A percentile compares a stretch with the other conserved stretches of the same genome.
These are phyloP conservation scores for Phasia obesa DNA, from an alignment of 2,888 invertebrate species.

Conservation along the genomic window DNA sequence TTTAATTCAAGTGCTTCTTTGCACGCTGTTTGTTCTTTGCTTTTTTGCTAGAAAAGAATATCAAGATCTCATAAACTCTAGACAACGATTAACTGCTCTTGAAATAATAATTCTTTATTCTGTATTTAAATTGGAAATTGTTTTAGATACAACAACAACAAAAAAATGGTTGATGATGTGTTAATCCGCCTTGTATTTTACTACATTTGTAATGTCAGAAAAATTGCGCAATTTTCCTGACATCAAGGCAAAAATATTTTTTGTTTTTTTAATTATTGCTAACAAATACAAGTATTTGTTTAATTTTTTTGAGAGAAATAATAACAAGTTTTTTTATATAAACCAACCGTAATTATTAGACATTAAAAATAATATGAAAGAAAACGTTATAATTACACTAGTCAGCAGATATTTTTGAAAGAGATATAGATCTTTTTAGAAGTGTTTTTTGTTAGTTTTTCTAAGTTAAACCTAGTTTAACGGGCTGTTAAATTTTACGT, in stretches of 20 bases:
- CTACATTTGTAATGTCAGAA: slow-evolving; percentile 5
- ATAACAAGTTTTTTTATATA: background rate
- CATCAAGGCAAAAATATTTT: slow-evolving; percentile 24
- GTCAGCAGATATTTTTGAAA: slow-evolving; percentile 1
- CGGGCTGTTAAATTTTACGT: too few species aligned
- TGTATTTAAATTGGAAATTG: background rate
- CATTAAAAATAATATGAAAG: background rate
- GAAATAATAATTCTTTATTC: slow-evolving; percentile 2
- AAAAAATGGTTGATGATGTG: background rate
- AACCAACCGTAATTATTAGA: background rate
- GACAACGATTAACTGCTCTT: background rate
- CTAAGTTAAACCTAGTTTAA: too few species aligned
- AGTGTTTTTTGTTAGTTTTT: too few species aligned
- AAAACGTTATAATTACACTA: background rate
- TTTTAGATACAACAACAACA: background rate
- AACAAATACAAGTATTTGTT: background rate
- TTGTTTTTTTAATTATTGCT: background rate
- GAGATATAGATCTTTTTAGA: too few species aligned
- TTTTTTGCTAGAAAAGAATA: background rate
- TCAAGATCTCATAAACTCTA: background rate
- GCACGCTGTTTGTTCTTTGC: too few species aligned
- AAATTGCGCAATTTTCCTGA: slow-evolving; percentile 54
- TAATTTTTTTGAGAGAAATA: background rate
- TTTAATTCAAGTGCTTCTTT: too few species aligned
- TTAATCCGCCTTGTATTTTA: slow-evolving; percentile 22